Evolutionary conservation across 2,888 invertebrate species (phyloP), one percentile per base, ranked within the genome.

Genomic region (Latheticus oryzae): DNA sequence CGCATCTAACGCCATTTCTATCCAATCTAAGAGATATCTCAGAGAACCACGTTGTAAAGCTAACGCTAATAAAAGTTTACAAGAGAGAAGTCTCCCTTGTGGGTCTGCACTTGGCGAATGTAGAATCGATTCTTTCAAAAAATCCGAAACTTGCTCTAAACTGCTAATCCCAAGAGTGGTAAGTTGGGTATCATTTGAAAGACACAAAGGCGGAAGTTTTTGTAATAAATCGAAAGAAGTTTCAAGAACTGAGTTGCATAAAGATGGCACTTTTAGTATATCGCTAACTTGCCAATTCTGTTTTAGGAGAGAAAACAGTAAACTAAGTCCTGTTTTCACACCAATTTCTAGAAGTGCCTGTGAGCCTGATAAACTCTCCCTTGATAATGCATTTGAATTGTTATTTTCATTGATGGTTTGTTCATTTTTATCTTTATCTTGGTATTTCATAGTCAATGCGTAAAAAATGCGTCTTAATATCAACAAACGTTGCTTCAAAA

Each of bases 321-420:
- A 73, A 57, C 81, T 83, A 3, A 86, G 76, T 1, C 85, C 85
- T 26, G 85, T 85, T 71, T 82, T 82, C 1, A 86, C 83, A 3
- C 85, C 85, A 64, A 87, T 80, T 76, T 86, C 85, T 32, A 86
- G 73, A 47, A 87, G 73, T 1, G 84, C 84, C 67, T 84, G 81
- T 23, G 81, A 80, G 21, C 81, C 81, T 28, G 73, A 72, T 21
- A 72, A 40, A 11, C 62, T 62, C 47, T 75, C 76, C 42, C 62
- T 62, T 3, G 64, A 37, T 11, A 62, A 50, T 28, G 61, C 17
- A 13, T 28, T 23, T 21, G 24, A 21, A 33, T 2, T 50, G 15
- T 17, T 40, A 17, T 15, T 23, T 37, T 59, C 51, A n/a, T 30
- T 55, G 5, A 47, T 11, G 17, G 48, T 15, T 30, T 50, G 54